A percentile compares a stretch with the other conserved stretches of the same genome.
Conservation (phyloP, 30 jellyfish, hydroid and myxozoan genomes). For the Pseudorhiza aurosa region DNA sequence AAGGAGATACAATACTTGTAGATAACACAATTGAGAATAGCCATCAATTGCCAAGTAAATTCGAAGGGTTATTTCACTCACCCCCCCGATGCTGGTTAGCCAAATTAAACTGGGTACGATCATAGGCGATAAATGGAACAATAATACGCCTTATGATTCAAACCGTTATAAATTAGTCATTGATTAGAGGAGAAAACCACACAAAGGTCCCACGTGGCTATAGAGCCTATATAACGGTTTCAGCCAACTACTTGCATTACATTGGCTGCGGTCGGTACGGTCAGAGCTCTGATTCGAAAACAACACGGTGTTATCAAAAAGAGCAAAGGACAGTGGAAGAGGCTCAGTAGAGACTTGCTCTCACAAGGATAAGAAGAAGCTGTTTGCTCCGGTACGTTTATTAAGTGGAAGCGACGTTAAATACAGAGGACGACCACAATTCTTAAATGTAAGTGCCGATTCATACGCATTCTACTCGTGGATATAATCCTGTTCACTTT, state of each 20-base stretch:
- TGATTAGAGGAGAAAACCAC: slow-evolving; percentile 60
- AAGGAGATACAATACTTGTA: not conserved
- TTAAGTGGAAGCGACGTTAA: no score
- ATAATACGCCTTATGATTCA: slow-evolving; percentile 46
- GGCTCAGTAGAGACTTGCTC: slow-evolving; percentile 3
- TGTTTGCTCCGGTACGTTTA: no score
- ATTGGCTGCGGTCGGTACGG: slow-evolving; percentile 44
- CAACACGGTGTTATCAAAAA: slow-evolving; percentile 13
- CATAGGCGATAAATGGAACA: slow-evolving; percentile 41
- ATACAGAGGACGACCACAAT: no score
- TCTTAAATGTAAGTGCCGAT: no score
- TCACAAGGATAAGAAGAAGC: not conserved
- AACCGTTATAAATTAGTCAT: slow-evolving; percentile 75
- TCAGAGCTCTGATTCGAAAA: slow-evolving; percentile 27
- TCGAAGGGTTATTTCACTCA: slow-evolving; percentile 6
- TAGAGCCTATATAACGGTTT: slow-evolving; percentile 64
- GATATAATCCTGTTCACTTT: no score
- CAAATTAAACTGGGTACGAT: slow-evolving; percentile 31
- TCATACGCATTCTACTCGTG: no score
- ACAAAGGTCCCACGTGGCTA: slow-evolving; percentile 77
- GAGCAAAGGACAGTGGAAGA: slow-evolving; percentile 1
- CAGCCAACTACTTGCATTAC: slow-evolving; percentile 27
- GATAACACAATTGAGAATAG: not conserved
- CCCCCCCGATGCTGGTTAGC: slow-evolving; percentile 58
- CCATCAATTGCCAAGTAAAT: not conserved